A percentile compares a stretch with the other conserved stretches of the same genome.
Conservation (phyloP, 2,888 invertebrate species). For the Itoplectis maculator region DNA sequence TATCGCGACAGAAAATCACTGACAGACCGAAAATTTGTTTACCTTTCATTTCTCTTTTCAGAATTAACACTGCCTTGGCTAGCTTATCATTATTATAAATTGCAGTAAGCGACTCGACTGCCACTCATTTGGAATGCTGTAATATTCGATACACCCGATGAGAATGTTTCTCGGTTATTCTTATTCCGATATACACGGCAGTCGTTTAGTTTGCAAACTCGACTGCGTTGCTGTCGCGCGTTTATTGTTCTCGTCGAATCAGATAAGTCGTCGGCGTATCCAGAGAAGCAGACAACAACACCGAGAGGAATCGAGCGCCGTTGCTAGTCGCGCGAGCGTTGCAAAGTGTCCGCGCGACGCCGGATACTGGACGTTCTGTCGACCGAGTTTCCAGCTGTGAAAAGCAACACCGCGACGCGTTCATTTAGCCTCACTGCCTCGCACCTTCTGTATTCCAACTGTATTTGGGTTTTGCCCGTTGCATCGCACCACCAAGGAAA, state of each 20-base stretch:
- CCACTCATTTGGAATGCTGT: not conserved
- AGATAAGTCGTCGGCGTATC: constrained; percentile 46
- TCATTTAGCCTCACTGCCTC: constrained; percentile 16
- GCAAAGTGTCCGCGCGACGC: constrained; percentile 44
- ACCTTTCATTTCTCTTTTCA: not conserved
- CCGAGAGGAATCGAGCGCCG: constrained; percentile 36
- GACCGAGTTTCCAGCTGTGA: constrained; percentile 58
- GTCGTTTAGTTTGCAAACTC: constrained; percentile 32
- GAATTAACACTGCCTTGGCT: too few species aligned
- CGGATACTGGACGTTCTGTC: constrained; percentile 55
- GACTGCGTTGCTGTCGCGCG: constrained; percentile 15
- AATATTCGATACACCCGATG: not conserved
- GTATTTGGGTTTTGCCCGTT: not conserved
- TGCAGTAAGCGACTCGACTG: not conserved
- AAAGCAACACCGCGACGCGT: constrained; percentile 36
- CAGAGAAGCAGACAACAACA: not conserved
- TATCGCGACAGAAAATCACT: not conserved
- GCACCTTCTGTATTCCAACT: too few species aligned
- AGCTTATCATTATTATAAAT: not conserved
- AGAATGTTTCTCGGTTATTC: constrained; percentile 27
- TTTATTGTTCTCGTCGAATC: constrained; percentile 61
- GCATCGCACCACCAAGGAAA: constrained; percentile 33
- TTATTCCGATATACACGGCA: constrained; percentile 25
- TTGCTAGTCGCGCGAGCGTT: constrained; percentile 9
- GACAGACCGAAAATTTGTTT: constrained; percentile 1